Conservation (phyloP, 1,140 invertebrate species). For the Ips typographus region DNA sequence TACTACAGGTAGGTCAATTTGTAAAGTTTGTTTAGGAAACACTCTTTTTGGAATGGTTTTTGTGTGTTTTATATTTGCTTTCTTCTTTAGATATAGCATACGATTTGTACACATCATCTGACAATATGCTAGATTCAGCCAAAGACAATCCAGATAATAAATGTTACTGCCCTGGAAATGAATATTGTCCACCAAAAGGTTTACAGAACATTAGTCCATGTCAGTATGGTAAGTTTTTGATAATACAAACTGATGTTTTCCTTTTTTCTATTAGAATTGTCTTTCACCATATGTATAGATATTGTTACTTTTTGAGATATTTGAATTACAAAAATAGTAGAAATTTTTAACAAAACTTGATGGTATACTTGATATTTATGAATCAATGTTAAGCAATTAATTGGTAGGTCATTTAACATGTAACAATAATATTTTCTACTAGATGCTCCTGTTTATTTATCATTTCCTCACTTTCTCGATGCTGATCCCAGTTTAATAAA, state of each 20-base stretch:
- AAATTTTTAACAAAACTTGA: too few species aligned
- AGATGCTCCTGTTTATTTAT: conserved; percentile 87
- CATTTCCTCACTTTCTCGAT: conserved; percentile 86
- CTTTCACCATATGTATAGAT: too few species aligned
- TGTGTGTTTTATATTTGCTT: not conserved
- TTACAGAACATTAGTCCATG: conserved; percentile 85
- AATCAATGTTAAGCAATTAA: too few species aligned
- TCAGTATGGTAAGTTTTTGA: conserved; percentile 68
- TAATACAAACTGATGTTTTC: too few species aligned
- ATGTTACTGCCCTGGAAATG: conserved; percentile 73
- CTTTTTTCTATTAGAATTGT: too few species aligned
- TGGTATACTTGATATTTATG: too few species aligned
- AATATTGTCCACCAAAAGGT: conserved; percentile 71
- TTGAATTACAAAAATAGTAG: too few species aligned
- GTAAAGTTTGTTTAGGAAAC: too few species aligned
- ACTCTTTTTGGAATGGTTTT: too few species aligned
- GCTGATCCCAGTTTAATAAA: conserved; percentile 72
- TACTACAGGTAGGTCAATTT: not conserved
- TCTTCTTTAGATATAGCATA: conserved; percentile 61
- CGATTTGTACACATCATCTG: conserved; percentile 71
- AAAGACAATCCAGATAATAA: conserved; percentile 70
- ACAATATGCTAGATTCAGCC: conserved; percentile 68
- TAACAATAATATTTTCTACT: conserved; percentile 44
- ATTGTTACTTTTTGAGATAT: too few species aligned
- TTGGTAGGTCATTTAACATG: not conserved